Percentiles rank a stretch among this genome's conserved stretches.
These are phyloP conservation scores for Tetramorium simillimum DNA, from an alignment of 1,140 invertebrate species.

Conservation along the genomic window DNA sequence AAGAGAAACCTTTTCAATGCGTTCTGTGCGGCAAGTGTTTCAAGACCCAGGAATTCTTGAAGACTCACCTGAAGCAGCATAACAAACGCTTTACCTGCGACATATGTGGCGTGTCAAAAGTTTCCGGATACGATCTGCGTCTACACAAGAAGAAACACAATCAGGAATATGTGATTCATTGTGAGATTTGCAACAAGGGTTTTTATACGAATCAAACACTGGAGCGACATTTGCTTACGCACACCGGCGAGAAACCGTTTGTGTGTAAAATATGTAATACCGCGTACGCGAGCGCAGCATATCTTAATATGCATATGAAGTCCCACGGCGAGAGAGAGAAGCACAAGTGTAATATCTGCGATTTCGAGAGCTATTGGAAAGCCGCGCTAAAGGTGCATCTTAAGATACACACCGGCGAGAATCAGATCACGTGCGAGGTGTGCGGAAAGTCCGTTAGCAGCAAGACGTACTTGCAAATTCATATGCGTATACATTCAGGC, in stretches of 20 bases:
- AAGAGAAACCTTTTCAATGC: constrained; percentile 79
- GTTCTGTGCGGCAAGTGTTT: constrained; percentile 87
- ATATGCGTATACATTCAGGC: constrained; percentile 87
- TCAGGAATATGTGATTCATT: constrained; percentile 77
- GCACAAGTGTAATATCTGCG: constrained; percentile 78
- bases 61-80: constrained; percentile 78
- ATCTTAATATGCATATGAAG: constrained; percentile 77
- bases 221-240: constrained; percentile 80
- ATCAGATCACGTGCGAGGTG: constrained; percentile 85
- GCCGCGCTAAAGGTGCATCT: constrained; percentile 93
- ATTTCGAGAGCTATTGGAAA: constrained; percentile 82
- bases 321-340: constrained; percentile 82
- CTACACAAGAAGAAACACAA: constrained; percentile 79
- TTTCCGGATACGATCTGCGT: constrained; percentile 77
- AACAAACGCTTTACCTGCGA: constrained; percentile 94
- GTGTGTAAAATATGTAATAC: constrained; percentile 90
- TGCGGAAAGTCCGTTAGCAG: constrained; percentile 88
- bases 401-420: constrained; percentile 87
- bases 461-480: constrained; percentile 84
- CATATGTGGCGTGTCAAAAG: constrained; percentile 90
- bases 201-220: constrained; percentile 80
- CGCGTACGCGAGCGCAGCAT: constrained; percentile 77
- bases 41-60: constrained; percentile 84
- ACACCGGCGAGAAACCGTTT: constrained; percentile 91
- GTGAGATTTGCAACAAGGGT: constrained; percentile 79